These are phyloP conservation scores for Macquaria australasica DNA, from an alignment of 2,113 vertebrate genomes.

Conservation along the genomic window DNA sequence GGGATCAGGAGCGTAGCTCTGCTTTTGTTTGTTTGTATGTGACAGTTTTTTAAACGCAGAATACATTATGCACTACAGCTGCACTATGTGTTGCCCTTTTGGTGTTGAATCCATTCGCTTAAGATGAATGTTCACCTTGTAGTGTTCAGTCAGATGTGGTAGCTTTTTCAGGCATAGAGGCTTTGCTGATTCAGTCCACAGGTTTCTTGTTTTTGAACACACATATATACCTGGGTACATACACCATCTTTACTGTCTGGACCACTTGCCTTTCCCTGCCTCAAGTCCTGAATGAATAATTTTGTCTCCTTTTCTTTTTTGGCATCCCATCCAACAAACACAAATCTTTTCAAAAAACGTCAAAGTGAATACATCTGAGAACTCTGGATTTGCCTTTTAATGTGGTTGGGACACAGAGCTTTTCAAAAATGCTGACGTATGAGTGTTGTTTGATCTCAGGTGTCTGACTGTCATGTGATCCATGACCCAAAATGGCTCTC, in stretches of 20 bases:
- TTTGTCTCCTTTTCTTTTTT: slow-evolving; percentile 22
- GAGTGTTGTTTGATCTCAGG: slow-evolving; percentile 46
- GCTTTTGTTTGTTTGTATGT: slow-evolving; percentile 46
- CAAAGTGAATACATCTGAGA: slow-evolving; percentile 31
- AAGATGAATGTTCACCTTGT: slow-evolving; percentile 74
- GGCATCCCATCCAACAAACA: slow-evolving; percentile 13
- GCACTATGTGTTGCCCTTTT: slow-evolving; percentile 56
- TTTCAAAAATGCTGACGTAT: slow-evolving; percentile 50
- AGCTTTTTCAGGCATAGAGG: slow-evolving; percentile 43
- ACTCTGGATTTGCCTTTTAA: slow-evolving; percentile 37
- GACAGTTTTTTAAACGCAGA: slow-evolving; percentile 34
- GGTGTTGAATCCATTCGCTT: slow-evolving; percentile 50
- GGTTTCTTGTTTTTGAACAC: slow-evolving; percentile 50
- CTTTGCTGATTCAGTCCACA: slow-evolving; percentile 57
- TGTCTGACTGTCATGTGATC: slow-evolving; percentile 39
- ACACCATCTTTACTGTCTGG: slow-evolving; percentile 14
- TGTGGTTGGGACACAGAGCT: slow-evolving; percentile 27
- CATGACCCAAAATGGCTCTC: slow-evolving; percentile 34
- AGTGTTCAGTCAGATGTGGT: slow-evolving; percentile 53
- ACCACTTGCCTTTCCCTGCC: slow-evolving; percentile 39
- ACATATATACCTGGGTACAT: slow-evolving; percentile 3
- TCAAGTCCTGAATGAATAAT: slow-evolving; percentile 40
- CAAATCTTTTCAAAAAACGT: slow-evolving; percentile 13
- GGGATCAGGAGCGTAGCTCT: slow-evolving; percentile 3
- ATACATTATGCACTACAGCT: slow-evolving; percentile 43